These are phyloP conservation scores for Theonella swinhoei DNA, from an alignment of 37 sponge, comb jelly and placozoan species.

Conservation along the genomic window DNA sequence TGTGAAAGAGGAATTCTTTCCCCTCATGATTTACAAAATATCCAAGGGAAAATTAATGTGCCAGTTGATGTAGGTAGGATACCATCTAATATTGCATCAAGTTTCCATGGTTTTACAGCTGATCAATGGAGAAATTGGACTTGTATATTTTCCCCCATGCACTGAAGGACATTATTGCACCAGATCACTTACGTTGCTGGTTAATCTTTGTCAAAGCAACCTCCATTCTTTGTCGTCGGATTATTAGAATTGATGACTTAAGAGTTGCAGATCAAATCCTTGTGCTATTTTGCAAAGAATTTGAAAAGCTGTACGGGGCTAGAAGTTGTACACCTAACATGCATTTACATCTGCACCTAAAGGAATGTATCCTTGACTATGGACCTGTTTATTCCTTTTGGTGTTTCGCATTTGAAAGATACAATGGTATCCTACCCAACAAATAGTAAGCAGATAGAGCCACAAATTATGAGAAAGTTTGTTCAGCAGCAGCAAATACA, in stretches of 20 bases:
- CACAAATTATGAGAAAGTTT: slow-evolving; percentile 60
- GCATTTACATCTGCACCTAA: slow-evolving; percentile 67
- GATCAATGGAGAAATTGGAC: slow-evolving; percentile 69
- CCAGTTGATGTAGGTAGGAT: slow-evolving; percentile 55
- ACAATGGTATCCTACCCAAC: slow-evolving; percentile 58
- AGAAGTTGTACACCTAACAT: slow-evolving; percentile 47
- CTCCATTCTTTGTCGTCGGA: slow-evolving; percentile 9
- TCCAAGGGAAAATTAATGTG: slow-evolving; percentile 2
- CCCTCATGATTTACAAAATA: slow-evolving; percentile 5
- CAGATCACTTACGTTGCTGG: slow-evolving; percentile 49
- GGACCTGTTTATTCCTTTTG: slow-evolving; percentile 59
- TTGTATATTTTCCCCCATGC: slow-evolving; percentile 46
- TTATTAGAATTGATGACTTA: slow-evolving; percentile 28
- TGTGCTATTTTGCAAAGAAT: slow-evolving; percentile 21
- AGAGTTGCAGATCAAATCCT: slow-evolving; percentile 29
- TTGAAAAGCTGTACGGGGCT: slow-evolving; percentile 50
- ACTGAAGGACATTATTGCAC: slow-evolving; percentile 41
- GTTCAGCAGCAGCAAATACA: background rate
- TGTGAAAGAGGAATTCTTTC: background rate
- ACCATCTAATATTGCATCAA: slow-evolving; percentile 41
- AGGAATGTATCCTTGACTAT: slow-evolving; percentile 51
- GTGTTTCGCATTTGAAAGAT: slow-evolving; percentile 64
- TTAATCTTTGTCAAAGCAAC: slow-evolving; percentile 62
- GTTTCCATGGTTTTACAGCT: slow-evolving; percentile 60
- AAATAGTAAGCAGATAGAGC: slow-evolving; percentile 43